phyloP scores from a whole-genome alignment of 2,113 vertebrate genomes.

The Natator depressus region DNA sequence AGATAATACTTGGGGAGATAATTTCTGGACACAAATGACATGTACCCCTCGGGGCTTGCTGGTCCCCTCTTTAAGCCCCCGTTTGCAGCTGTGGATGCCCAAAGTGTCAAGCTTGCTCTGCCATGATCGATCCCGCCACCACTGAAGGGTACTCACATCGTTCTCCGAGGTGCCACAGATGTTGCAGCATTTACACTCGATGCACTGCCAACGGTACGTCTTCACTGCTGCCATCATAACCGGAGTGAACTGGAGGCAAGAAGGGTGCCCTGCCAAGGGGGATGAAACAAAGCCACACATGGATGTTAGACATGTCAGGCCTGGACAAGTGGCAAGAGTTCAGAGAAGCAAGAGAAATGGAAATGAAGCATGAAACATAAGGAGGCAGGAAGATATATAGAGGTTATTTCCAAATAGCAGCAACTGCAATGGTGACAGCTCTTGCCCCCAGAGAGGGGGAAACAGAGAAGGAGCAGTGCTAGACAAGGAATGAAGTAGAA shows the following conservation, averaged over 20 bases:
- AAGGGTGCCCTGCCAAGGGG: conserved; percentile 86
- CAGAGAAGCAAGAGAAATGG: not conserved
- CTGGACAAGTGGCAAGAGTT: rapidly evolving
- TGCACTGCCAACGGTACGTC: conserved; percentile 98
- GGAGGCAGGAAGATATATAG: not conserved
- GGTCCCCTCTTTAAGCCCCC: not conserved
- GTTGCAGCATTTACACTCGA: conserved; percentile 98
- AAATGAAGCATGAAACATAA: not conserved
- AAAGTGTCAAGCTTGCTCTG: not conserved
- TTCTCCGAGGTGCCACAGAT: conserved; percentile 96
- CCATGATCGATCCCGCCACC: rapidly evolving
- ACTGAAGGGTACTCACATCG: conserved; percentile 80
- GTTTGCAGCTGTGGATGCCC: not conserved
- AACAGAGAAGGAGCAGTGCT: not conserved
- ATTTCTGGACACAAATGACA: not conserved
- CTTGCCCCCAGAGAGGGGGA: not conserved
- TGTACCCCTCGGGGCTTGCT: not conserved
- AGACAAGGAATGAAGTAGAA: no score
- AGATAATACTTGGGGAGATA: not conserved
- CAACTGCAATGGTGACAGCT: not conserved
- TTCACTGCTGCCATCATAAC: conserved; percentile 98
- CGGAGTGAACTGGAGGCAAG: conserved; percentile 95
- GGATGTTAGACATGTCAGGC: not conserved
- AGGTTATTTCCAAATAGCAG: not conserved
- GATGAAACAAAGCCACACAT: not conserved